These are phyloP conservation scores for Galendromus occidentalis DNA, from an alignment of 1,140 invertebrate species.

Conservation along the genomic window DNA sequence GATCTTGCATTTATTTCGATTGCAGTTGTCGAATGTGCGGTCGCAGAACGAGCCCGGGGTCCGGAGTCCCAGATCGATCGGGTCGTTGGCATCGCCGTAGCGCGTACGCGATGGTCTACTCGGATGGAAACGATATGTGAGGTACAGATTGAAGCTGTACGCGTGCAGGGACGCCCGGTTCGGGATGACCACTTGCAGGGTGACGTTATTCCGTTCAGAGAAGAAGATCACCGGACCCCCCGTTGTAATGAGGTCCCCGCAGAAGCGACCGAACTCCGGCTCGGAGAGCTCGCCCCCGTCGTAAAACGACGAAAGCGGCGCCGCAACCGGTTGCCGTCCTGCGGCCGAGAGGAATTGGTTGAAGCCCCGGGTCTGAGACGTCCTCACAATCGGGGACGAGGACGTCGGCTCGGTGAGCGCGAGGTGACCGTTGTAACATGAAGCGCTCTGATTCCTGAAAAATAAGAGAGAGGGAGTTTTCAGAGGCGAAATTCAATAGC, in stretches of 20 bases:
- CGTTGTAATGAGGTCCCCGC: conserved; percentile 17
- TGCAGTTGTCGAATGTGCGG: conserved; percentile 18
- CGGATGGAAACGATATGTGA: conserved; percentile 19
- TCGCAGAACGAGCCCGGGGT: conserved; percentile 17
- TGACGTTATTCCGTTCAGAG: conserved; percentile 21
- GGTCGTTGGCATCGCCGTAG: conserved; percentile 9
- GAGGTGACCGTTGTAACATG: conserved; percentile 17
- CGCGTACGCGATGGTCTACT: not conserved
- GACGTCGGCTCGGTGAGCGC: conserved; percentile 16
- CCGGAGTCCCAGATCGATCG: not conserved
- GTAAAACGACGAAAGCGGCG: conserved; percentile 17
- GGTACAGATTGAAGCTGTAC: conserved; percentile 18
- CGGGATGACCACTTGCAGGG: conserved; percentile 16
- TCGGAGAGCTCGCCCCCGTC: conserved; percentile 12
- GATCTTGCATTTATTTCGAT: conserved; percentile 17
- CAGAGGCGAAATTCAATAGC: not conserved
- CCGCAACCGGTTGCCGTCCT: conserved; percentile 13
- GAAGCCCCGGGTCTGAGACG: conserved; percentile 18
- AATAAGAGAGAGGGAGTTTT: not conserved
- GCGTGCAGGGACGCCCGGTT: conserved; percentile 16
- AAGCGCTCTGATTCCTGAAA: conserved; percentile 13
- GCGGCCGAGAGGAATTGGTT: conserved; percentile 17
- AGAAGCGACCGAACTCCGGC: conserved; percentile 18
- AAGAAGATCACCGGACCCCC: conserved; percentile 18
- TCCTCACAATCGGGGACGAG: conserved; percentile 15